Base-by-base conservation (phyloP, 2,797 vertebrate species). In the Takifugu ocellatus region DNA sequence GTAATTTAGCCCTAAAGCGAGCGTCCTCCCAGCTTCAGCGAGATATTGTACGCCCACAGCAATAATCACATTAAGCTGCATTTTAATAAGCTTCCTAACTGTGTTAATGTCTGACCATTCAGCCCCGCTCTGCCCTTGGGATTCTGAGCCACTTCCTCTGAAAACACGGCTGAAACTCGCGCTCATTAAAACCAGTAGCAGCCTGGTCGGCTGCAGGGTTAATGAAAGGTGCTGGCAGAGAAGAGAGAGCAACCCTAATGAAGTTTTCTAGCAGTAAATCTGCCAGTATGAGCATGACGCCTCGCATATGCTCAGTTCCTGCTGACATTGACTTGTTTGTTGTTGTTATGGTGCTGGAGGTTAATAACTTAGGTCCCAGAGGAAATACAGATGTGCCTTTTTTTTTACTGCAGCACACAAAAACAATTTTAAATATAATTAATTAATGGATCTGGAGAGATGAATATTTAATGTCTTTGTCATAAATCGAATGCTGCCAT, bases 81-180 rank as follows among this genome's bases (percentile, higher is more conserved):
- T 80, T 83, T 80, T 86, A 87, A 87, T 85, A 60, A 74, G 78
- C 67, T 60, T 49, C 53, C 62, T 59, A 46, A 62, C 69, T 55
- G 59, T 51, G 61, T 67, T 80, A 49, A 71, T 78, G 74, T 77
- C 58, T 68, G 52, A 65, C 54, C 57, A 50, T 65, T 79, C 63
- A 69, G 57, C 36, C 52, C 33, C 10, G 29, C 29, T 65, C 33
- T 69, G 63, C 64, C 66, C 57, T 78, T 59, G 66, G 68, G 70
- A 51, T 68, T 75, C 69, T 62, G 58, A 64, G 70, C 54, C 48
- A 31, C 78, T 73, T 81, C 62, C 50, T 80, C 75, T 81, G 65
- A 71, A 73, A 75, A 78, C 74, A 57, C 50, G 56, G 62, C 76
- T 68, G 68, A 67, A 77, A 71, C 61, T 45, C 7, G 3, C 14